Evolutionary conservation across 2,888 invertebrate genomes (phyloP).

Genomic region (Schizaphis graminum): DNA sequence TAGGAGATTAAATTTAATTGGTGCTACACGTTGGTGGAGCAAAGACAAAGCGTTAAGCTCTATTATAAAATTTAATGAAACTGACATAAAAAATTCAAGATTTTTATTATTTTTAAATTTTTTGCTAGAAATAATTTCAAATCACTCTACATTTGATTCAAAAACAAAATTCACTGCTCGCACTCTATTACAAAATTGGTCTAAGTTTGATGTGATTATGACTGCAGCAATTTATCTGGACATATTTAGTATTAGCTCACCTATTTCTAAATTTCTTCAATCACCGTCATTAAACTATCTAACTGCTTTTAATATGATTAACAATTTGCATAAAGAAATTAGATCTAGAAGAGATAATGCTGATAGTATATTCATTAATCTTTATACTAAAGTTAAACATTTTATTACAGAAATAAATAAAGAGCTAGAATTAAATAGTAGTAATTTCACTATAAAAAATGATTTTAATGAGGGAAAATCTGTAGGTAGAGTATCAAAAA

Average conservation of each 20-base stretch:
- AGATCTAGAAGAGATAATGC: constrained; percentile 30
- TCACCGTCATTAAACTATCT: no score
- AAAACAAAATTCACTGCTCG: constrained; percentile 35
- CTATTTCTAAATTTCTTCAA: no score
- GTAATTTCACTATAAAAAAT: constrained; percentile 12
- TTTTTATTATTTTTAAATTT: not conserved
- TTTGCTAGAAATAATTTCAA: constrained; percentile 25
- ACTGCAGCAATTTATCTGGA: constrained; percentile 19
- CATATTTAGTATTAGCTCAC: not conserved
- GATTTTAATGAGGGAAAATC: constrained; percentile 23
- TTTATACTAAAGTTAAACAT: constrained; percentile 25
- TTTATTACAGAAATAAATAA: constrained; percentile 40
- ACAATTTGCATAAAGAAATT: not conserved
- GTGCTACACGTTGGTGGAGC: constrained; percentile 25
- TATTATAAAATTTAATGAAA: not conserved
- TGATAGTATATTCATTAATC: not conserved
- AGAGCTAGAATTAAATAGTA: constrained; percentile 1
- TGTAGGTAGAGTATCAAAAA: constrained; percentile 19
- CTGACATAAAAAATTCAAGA: constrained; percentile 10
- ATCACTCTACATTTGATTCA: constrained; percentile 17
- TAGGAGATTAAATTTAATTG: constrained; percentile 29
- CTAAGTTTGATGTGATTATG: constrained; percentile 19
- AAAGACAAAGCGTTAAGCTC: constrained; percentile 22
- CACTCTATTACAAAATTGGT: constrained; percentile 23
- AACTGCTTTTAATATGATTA: no score